These are phyloP conservation scores for Nasonovia ribisnigri DNA, from an alignment of 2,888 invertebrate genomes.

Conservation along the genomic window DNA sequence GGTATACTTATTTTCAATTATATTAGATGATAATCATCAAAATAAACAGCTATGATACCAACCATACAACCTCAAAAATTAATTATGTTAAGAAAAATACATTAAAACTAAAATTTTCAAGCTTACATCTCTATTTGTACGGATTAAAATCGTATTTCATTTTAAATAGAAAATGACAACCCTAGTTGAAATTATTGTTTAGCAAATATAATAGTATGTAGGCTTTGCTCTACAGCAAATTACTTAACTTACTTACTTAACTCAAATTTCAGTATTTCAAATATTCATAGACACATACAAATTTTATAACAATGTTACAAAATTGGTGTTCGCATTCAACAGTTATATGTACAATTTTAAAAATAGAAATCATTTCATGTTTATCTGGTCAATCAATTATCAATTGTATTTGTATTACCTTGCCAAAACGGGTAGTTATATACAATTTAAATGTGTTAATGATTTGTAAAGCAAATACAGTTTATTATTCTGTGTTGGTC, in stretches of 20 bases:
- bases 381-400: not conserved
- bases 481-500: not conserved
- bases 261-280: not conserved
- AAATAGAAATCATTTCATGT: not conserved
- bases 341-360: not conserved
- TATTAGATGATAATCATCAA: too few relatives aligned
- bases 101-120: too few relatives aligned
- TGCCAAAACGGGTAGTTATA: not conserved
- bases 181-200: not conserved
- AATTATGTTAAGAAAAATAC: too few relatives aligned
- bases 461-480: not conserved
- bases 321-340: not conserved
- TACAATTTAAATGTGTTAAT: not conserved
- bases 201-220: not conserved
- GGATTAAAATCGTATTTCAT: not conserved
- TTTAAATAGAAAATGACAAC: not conserved
- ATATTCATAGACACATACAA: not conserved
- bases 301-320: not conserved
- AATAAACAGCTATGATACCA: too few relatives aligned
- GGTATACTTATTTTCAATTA: too few relatives aligned
- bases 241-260: too few relatives aligned
- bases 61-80: too few relatives aligned
- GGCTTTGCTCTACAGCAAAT: too few relatives aligned
- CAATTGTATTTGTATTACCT: not conserved
- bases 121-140: too few relatives aligned